Base-by-base conservation (phyloP, 2,797 vertebrate genomes). In the Gadopsis marmoratus region DNA sequence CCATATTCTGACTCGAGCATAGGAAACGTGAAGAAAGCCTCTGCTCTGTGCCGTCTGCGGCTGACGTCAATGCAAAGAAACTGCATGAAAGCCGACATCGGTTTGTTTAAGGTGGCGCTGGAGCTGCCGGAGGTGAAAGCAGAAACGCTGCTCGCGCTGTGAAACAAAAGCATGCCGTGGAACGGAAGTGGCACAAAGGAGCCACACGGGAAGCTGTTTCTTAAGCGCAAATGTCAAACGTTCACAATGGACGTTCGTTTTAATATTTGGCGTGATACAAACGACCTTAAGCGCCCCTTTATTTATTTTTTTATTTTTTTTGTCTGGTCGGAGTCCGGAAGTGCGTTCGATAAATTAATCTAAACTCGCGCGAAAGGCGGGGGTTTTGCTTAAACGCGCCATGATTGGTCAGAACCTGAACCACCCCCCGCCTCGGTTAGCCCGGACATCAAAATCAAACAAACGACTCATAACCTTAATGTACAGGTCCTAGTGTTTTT, bases 51-150 rank as follows among this genome's bases (percentile, higher is more conserved):
- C 88, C 86, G 84, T 88, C 80, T 87, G 84, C 80, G 78, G 86
- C 91, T 95, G 96, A 96, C 95, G 95, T 96, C 96, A 95, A 95
- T 94, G 93, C 91, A 94, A 93, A 91, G 83, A 86, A 82, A 60
- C 90, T 86, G 93, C 93, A 94, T 86, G 91, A 94, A 91, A 83
- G 77, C 86, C 85, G 86, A 93, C 88, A 87, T 94, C 76, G 89
- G 59, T 71, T 87, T 90, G 0, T 96, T 96, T 96, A 97, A 96
- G 96, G 96, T 95, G 82, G 95, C 77, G n/a, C 66, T n/a, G 29
- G 2, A 45, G 4, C 16, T 65, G 48, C 8, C 14, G 10, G 45
- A 17, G 10, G 1, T 63, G 7, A 33, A 12, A 33, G 3, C 4
- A 11, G 12, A 3, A 12, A 4, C 4, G 13, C 4, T 41, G 33